Evolutionary conservation across 2,888 invertebrate species (phyloP), one percentile per base, ranked within the genome.

Genomic region (Odontothrips loti): DNA sequence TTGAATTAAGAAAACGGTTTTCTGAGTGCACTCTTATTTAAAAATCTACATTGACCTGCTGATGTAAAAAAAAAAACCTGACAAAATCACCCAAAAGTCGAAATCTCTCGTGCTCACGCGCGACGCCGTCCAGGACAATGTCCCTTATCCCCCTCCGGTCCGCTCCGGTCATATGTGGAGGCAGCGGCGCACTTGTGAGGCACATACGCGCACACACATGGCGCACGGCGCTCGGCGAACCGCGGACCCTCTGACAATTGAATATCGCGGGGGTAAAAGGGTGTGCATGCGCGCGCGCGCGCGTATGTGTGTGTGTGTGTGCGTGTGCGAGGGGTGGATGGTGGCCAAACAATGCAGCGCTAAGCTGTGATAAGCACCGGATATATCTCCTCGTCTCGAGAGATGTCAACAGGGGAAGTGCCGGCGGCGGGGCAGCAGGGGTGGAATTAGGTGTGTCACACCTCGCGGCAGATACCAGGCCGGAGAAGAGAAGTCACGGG

Each of bases 321-420:
- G 34, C 6, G 34, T 43, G 34, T 6, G 68, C 68, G 27, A 27
- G 68, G 23, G 68, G 58, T 58, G 68, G 68, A 75, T 27, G 68
- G 11, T 75, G 68, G 23, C 68, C 68, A 75, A 75, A 75, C 68
- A 75, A 75, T 75, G 68, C 23, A 20, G 9, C 68, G 27, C 68
- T 75, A 75, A 75, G 68, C 68, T 75, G 68, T 27, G 68, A 75
- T 75, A 75, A 75, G 68, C 68, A 75, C 68, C 68, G 68, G 68
- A 75, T 75, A 75, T 75, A 27, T 75, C 68, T 75, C 68, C 68
- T 75, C 68, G 27, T 3, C 68, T 75, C 23, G 68, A 27, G 68
- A 75, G 68, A 75, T 75, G 68, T 75, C 68, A 75, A 75, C 68
- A 75, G 27, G 68, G 8, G 68, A 27, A 23, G 68, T 17, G 8